A percentile compares a stretch with the other conserved stretches of the same genome.
These are phyloP conservation scores for Aphelinus certus DNA, from an alignment of 1,140 invertebrate genomes.

Conservation along the genomic window DNA sequence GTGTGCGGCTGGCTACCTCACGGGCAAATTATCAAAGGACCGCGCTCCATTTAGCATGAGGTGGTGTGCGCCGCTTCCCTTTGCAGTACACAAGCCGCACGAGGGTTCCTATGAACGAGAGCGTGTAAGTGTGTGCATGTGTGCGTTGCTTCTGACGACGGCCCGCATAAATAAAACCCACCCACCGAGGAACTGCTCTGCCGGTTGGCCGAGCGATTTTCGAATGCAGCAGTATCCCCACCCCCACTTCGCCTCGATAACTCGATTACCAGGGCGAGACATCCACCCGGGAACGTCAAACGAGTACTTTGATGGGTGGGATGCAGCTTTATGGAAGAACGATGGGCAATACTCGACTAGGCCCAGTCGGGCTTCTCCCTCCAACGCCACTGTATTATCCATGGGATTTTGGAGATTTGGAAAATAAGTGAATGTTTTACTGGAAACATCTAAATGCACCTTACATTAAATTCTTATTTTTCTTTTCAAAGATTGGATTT, in stretches of 20 bases:
- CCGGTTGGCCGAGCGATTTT: conserved; percentile 7
- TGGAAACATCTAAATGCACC: too few species aligned
- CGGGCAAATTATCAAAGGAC: conserved; percentile 16
- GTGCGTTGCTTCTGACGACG: not conserved
- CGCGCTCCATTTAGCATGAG: conserved; percentile 2
- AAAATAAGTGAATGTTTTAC: too few species aligned
- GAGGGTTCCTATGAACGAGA: not conserved
- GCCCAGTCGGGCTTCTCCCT: too few species aligned
- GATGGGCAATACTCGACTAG: too few species aligned
- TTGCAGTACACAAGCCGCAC: not conserved
- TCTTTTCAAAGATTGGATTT: too few species aligned
- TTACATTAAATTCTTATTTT: too few species aligned
- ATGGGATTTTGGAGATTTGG: too few species aligned
- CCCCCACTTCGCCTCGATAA: conserved; percentile 26
- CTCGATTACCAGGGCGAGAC: conserved; percentile 34
- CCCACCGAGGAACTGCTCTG: not conserved
- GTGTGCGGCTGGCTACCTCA: not conserved
- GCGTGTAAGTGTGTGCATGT: not conserved
- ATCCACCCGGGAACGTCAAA: conserved; percentile 18
- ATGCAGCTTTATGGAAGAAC: not conserved
- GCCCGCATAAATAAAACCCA: conserved; percentile 12
- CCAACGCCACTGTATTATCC: too few species aligned
- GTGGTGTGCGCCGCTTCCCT: not conserved
- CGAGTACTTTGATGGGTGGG: not conserved
- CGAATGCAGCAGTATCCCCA: conserved; percentile 12